Conservation (phyloP, 2,888 invertebrate species). For the Enoplolaimus lenunculus region DNA sequence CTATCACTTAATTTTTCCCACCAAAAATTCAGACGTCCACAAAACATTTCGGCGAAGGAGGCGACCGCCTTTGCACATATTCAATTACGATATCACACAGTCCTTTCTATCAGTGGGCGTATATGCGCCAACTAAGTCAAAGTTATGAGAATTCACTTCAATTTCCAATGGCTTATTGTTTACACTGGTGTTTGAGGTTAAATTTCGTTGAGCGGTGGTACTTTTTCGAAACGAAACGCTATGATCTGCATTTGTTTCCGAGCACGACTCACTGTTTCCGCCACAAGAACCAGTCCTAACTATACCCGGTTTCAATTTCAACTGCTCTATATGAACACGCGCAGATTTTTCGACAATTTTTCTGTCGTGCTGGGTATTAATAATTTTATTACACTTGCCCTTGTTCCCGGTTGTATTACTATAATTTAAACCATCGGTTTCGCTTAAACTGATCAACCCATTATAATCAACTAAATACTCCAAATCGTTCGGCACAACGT, state of each 20-base stretch:
- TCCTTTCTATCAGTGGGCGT: constrained; percentile 10
- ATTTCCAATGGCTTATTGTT: not conserved
- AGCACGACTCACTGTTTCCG: not conserved
- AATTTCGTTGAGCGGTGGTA: no score
- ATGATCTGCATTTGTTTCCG: not conserved
- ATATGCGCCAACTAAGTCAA: constrained; percentile 10
- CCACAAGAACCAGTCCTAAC: no score
- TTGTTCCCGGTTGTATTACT: no score
- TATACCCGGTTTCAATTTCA: no score
- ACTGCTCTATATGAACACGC: not conserved
- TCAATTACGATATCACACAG: constrained; percentile 11
- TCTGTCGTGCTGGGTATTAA: not conserved
- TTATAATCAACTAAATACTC: not conserved
- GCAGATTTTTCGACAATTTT: not conserved
- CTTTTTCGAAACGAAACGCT: no score
- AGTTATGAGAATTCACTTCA: not conserved
- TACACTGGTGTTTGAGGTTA: not conserved
- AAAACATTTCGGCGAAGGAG: no score
- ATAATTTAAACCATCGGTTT: no score
- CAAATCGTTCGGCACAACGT: not conserved
- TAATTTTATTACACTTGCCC: not conserved
- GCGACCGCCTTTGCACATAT: no score
- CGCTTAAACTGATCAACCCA: not conserved
- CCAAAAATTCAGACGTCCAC: no score
- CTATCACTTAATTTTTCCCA: no score